Evolutionary conservation across 2,797 vertebrate species (phyloP).

Genomic region (Diplodus sargus): DNA sequence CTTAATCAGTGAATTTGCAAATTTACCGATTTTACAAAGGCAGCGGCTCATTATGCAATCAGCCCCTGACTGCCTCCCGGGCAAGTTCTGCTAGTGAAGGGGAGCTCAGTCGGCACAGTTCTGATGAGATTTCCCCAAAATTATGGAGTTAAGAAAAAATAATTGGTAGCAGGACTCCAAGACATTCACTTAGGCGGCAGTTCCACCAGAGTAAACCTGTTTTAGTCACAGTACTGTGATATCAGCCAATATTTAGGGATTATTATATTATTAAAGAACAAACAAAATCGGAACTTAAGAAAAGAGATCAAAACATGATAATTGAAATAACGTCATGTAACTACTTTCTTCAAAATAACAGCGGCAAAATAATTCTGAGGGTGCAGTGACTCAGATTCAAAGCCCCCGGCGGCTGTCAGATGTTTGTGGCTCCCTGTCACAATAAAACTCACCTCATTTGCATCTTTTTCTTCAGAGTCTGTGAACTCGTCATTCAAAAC

Average conservation of each 20-base stretch:
- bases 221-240: neutral
- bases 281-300: neutral
- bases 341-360: no score
- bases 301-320: neutral
- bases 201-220: neutral
- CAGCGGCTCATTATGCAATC: conserved; percentile 32
- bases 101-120: neutral
- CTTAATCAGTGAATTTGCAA: conserved; percentile 4
- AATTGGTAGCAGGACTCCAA: neutral
- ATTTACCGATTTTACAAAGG: conserved; percentile 29
- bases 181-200: neutral
- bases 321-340: no score
- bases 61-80: neutral
- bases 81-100: neutral
- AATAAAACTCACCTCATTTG: neutral
- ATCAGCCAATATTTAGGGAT: neutral
- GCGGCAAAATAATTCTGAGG: no score
- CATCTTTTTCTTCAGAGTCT: neutral
- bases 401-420: no score
- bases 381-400: no score
- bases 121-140: conserved; percentile 19
- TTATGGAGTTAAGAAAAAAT: neutral
- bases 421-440: neutral
- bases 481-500: neutral
- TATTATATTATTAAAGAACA: neutral